These are phyloP conservation scores for Cryptocephalus moraei DNA, from an alignment of 2,888 invertebrate species.

Conservation along the genomic window DNA sequence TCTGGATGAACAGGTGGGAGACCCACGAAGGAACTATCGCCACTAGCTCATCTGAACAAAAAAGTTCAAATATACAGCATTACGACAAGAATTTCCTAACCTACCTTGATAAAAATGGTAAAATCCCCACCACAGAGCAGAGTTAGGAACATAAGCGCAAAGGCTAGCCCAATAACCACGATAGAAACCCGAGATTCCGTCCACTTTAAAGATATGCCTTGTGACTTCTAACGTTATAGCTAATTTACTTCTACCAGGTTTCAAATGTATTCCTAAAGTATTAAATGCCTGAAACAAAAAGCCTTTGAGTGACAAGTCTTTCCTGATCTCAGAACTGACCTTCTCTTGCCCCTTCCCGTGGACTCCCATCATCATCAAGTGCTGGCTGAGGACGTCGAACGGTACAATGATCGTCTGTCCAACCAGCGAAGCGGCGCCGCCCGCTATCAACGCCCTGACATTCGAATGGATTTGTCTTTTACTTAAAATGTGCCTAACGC, in stretches of 20 bases:
- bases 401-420: conserved; percentile 95
- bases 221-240: conserved; percentile 67
- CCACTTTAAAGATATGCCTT: conserved; percentile 63
- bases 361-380: conserved; percentile 84
- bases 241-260: conserved; percentile 51
- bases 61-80: not conserved
- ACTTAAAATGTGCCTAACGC: conserved; percentile 70
- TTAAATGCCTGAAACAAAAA: conserved; percentile 44
- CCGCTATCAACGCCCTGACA: conserved; percentile 73
- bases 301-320: not conserved
- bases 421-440: conserved; percentile 83
- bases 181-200: conserved; percentile 85
- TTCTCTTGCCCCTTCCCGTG: conserved; percentile 22
- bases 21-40: conserved; percentile 64
- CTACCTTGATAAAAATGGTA: conserved; percentile 90
- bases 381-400: conserved; percentile 93
- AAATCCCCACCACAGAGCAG: conserved; percentile 96
- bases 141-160: conserved; percentile 90
- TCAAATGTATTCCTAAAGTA: conserved; percentile 61
- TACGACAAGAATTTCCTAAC: too few relatives aligned
- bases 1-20: conserved; percentile 77
- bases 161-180: conserved; percentile 88
- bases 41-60: conserved; percentile 67
- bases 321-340: conserved; percentile 16
- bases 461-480: conserved; percentile 54